Percentiles rank a stretch among this genome's conserved stretches.
phyloP scores from a whole-genome alignment of 2,888 invertebrate species.

The Phyllotreta striolata region DNA sequence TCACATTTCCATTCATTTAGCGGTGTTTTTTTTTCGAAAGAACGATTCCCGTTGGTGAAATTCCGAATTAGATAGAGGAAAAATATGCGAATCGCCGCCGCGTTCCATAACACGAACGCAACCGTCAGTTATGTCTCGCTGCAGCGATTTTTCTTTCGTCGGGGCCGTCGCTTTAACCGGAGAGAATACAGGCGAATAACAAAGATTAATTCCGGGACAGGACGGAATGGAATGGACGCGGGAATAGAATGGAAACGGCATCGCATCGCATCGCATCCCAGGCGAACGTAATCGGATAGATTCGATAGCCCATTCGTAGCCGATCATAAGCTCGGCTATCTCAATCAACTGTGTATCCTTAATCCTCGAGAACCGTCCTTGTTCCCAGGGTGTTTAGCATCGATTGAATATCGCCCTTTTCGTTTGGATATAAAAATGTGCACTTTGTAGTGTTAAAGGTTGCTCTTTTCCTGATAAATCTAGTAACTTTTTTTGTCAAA shows the following conservation, averaged over 20 bases:
- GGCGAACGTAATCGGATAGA: slow-evolving; percentile 20
- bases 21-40: too few relatives aligned
- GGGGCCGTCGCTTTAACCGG: background rate
- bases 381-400: slow-evolving; percentile 19
- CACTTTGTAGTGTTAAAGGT: too few relatives aligned
- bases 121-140: background rate
- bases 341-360: slow-evolving; percentile 17
- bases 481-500: too few relatives aligned
- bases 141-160: background rate
- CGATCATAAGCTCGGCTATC: slow-evolving; percentile 22
- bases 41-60: too few relatives aligned
- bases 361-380: slow-evolving; percentile 15
- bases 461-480: too few relatives aligned
- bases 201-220: slow-evolving; percentile 12
- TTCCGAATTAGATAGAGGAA: too few relatives aligned
- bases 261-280: background rate
- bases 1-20: too few relatives aligned
- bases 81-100: too few relatives aligned
- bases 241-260: slow-evolving; percentile 10
- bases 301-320: slow-evolving; percentile 17
- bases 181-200: slow-evolving; percentile 5
- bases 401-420: slow-evolving; percentile 11
- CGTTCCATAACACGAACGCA: too few relatives aligned
- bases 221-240: background rate
- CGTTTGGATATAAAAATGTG: too few relatives aligned